A percentile compares a stretch with the other conserved stretches of the same genome.
Conservation (phyloP, 2,888 invertebrate species). For the Drosophila neoperkinsi region DNA sequence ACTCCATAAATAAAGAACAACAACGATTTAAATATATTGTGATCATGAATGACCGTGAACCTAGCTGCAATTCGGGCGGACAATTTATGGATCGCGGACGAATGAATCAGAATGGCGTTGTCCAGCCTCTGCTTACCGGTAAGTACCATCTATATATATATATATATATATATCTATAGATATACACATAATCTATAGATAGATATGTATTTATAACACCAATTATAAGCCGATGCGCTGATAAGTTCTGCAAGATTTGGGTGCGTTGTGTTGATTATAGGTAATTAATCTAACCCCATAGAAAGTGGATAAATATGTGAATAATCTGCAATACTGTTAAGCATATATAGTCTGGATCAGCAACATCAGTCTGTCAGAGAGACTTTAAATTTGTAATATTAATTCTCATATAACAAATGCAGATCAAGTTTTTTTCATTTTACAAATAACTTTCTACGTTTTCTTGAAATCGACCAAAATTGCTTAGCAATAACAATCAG, state of each 20-base stretch:
- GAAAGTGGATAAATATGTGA: background rate
- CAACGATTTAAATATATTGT: slow-evolving; percentile 23
- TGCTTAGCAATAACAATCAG: background rate
- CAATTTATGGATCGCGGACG: slow-evolving; percentile 84
- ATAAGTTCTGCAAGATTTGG: background rate
- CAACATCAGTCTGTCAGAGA: background rate
- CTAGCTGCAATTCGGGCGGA: slow-evolving; percentile 77
- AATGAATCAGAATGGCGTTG: slow-evolving; percentile 87
- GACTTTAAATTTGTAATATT: background rate
- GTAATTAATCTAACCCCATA: background rate
- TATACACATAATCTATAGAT: background rate
- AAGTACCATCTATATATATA: slow-evolving; percentile 77
- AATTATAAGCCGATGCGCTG: background rate
- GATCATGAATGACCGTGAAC: slow-evolving; percentile 84
- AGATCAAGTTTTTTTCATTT: background rate
- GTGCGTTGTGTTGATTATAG: background rate
- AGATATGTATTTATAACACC: background rate
- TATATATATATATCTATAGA: background rate
- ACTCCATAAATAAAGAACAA: slow-evolving; percentile 17
- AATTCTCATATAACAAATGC: background rate
- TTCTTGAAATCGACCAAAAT: background rate
- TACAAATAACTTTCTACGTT: background rate
- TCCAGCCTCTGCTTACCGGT: slow-evolving; percentile 96
- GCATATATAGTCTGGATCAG: background rate
- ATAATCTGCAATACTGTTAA: no score